phyloP scores from a whole-genome alignment of 37 sponge, comb jelly and placozoan species.

The Spongilla lacustris region DNA sequence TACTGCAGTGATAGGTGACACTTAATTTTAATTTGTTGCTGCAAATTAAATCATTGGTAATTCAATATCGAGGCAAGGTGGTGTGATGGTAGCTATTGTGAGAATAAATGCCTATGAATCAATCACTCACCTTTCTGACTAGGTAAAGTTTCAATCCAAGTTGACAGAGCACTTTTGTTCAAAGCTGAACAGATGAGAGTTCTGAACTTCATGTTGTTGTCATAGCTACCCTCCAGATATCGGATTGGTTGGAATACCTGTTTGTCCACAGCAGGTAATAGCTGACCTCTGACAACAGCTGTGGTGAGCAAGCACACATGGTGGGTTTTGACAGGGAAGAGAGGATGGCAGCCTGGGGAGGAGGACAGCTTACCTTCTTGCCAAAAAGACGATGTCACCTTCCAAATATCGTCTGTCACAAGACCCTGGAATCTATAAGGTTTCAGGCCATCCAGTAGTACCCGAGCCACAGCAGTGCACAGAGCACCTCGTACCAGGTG shows the following conservation, averaged over 20 bases:
- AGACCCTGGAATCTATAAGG: slow-evolving; percentile 71
- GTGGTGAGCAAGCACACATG: too few species aligned
- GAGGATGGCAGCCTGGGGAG: background rate
- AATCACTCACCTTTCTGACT: slow-evolving; percentile 39
- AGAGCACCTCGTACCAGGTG: slow-evolving; percentile 66
- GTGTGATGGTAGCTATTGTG: background rate
- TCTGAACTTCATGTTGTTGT: slow-evolving; percentile 71
- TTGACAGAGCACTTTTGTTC: slow-evolving; percentile 36
- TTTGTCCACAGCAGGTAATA: slow-evolving; percentile 25
- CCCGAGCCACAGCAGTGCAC: slow-evolving; percentile 60
- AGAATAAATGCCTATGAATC: background rate
- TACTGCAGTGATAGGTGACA: too few species aligned
- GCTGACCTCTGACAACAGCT: background rate
- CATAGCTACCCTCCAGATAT: slow-evolving; percentile 17
- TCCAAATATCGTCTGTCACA: slow-evolving; percentile 67
- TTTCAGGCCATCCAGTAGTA: slow-evolving; percentile 74
- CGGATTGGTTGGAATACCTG: slow-evolving; percentile 52
- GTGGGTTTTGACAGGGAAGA: too few species aligned
- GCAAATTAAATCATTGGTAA: too few species aligned
- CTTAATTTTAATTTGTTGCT: too few species aligned
- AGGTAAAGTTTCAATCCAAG: slow-evolving; percentile 51
- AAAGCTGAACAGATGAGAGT: slow-evolving; percentile 67
- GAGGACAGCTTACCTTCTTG: slow-evolving; percentile 56
- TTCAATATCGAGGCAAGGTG: too few species aligned
- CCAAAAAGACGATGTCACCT: slow-evolving; percentile 62